Evolutionary conservation across 2,113 vertebrate species (phyloP), one percentile per base, ranked within the genome.

Genomic region (Pipa parva): DNA sequence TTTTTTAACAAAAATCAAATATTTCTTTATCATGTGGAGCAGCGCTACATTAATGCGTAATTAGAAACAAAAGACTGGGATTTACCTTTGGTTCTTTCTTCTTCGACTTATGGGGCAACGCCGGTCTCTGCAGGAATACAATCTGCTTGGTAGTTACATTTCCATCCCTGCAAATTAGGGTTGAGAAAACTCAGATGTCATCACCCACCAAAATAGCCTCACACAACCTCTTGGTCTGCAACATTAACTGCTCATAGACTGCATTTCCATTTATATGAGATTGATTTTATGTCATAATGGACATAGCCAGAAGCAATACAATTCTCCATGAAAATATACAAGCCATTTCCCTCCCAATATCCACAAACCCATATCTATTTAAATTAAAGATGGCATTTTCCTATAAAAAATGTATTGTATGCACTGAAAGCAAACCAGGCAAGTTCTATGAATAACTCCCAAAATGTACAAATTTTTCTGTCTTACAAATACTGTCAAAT

Each of bases 61-160:
- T n/a, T n/a, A n/a, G n/a, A n/a, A 45, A 45, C 11, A 45, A 45
- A 17, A 45, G 5, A 57, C 24, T 29, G 73, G 73, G 67, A 56
- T 59, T 79, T 87, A 98, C 97, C 94, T 97, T 99, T 9, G 92
- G 87, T 26, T 97, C 94, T 75, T 85, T 94, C 81, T 85, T 94
- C 89, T 94, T 97, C 62, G 70, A 64, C 85, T 89, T 90, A 83
- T 93, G 90, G 77, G 90, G 87, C 80, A 99, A 81, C 69, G 92
- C 80, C 1, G 95, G 95, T 88, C 97, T 94, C 89, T 98, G 97
- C 77, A 99, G 92, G 81, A 99, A 99, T 72, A 98, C 92, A 17
- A 99, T 92, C 88, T 99, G 97, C 81, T 98, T 98, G 83, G 95
- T 98, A 80, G 93, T 91, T 75, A 99, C 75, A 72, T 88, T 93